Conservation (phyloP, 2,797 vertebrate species). For the Knipowitschia caucasica region DNA sequence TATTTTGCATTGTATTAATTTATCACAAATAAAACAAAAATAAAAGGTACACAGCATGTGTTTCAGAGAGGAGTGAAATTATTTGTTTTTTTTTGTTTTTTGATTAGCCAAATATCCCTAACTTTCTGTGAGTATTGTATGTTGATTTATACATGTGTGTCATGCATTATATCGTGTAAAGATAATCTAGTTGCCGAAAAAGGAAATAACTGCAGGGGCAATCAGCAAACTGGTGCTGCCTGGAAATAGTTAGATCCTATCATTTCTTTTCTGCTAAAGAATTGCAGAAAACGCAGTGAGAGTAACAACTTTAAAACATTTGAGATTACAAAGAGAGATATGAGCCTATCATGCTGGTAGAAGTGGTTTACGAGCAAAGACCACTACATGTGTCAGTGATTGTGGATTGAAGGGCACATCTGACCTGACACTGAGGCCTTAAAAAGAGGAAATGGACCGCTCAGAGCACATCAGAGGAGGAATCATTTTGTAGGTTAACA, state of each 20-base stretch:
- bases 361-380: conserved; percentile 64
- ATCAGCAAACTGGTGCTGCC: conserved; percentile 17
- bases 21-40: no score
- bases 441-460: conserved; percentile 6
- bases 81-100: no score
- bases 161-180: no score
- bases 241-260: conserved; percentile 39
- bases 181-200: conserved; percentile 24
- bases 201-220: conserved; percentile 3
- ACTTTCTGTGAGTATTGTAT: no score
- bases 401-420: conserved; percentile 59
- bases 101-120: no score
- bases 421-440: conserved; percentile 35
- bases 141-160: no score
- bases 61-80: no score
- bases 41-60: no score
- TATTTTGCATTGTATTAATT: no score
- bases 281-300: conserved; percentile 37
- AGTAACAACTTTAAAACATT: conserved; percentile 39
- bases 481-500: conserved; percentile 12
- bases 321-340: conserved; percentile 33
- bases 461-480: conserved; percentile 4
- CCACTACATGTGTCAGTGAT: conserved; percentile 74
- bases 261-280: conserved; percentile 9
- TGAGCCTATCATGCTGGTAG: conserved; percentile 45